Evolutionary conservation across 2,888 invertebrate species (phyloP).

Genomic region (Lasioglossum pauxillum): DNA sequence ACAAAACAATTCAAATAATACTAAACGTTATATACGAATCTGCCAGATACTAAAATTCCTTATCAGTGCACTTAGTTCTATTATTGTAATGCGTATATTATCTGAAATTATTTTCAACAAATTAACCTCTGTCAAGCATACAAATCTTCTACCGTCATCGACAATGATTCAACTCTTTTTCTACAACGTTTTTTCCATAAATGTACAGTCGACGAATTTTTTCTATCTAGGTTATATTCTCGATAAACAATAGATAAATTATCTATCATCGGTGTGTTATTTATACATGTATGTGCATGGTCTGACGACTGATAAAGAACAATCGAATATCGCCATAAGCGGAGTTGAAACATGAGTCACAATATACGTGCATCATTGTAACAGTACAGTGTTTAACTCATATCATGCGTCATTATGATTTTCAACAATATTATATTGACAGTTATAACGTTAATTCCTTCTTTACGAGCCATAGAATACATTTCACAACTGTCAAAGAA

Average conservation of each 20-base stretch:
- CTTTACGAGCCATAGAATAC: neutral
- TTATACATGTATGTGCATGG: neutral
- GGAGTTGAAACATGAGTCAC: constrained; percentile 21
- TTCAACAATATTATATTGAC: neutral
- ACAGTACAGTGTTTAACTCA: too few relatives aligned
- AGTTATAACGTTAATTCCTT: neutral
- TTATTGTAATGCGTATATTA: neutral
- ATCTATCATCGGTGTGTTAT: neutral
- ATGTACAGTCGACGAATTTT: neutral
- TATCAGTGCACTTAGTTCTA: neutral
- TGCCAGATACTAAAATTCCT: neutral
- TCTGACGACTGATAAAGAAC: constrained; percentile 22
- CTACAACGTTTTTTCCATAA: neutral
- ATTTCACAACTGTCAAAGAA: neutral
- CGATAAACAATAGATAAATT: constrained; percentile 15
- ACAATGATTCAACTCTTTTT: neutral
- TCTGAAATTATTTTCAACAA: neutral
- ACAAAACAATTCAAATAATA: neutral
- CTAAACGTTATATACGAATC: neutral
- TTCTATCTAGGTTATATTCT: neutral
- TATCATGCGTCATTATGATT: neutral
- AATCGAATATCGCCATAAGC: neutral
- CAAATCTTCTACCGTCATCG: neutral
- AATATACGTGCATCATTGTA: neutral
- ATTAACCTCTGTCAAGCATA: neutral